Conservation (phyloP, 1,140 invertebrate genomes). For the Aphaenogaster floridana region DNA sequence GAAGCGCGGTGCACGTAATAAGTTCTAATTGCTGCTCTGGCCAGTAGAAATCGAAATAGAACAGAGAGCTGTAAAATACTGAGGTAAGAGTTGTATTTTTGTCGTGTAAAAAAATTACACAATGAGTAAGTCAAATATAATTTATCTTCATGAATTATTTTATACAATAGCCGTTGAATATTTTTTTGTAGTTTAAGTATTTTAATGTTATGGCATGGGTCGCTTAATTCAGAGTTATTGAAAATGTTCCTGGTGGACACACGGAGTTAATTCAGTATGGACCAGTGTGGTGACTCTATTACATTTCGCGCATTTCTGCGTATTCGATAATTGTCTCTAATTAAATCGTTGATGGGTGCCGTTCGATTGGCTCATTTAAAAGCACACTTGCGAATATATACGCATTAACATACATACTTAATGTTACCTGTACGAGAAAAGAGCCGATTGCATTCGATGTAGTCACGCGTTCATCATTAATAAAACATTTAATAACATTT, state of each 20-base stretch:
- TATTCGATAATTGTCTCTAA: constrained; percentile 54
- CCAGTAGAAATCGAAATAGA: background rate
- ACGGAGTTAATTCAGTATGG: constrained; percentile 11
- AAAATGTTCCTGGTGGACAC: background rate
- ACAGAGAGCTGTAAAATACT: background rate
- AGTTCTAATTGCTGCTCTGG: background rate
- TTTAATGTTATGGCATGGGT: background rate
- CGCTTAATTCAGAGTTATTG: background rate
- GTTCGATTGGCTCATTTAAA: constrained; percentile 43
- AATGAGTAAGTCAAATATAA: background rate
- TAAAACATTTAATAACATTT: constrained; percentile 43
- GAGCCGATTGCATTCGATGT: background rate
- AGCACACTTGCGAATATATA: constrained; percentile 8
- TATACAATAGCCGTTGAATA: background rate
- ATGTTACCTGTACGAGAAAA: constrained; percentile 26
- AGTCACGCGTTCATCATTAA: constrained; percentile 1
- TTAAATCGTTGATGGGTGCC: constrained; percentile 36
- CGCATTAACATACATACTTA: constrained; percentile 41
- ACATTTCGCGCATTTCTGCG: constrained; percentile 15
- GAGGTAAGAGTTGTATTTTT: background rate
- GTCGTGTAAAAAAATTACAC: background rate
- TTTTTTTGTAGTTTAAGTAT: background rate
- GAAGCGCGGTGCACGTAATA: background rate
- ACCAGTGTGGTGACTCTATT: background rate
- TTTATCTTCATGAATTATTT: background rate